Conservation (phyloP, 2,797 vertebrate genomes). For the Chromis chromis region DNA sequence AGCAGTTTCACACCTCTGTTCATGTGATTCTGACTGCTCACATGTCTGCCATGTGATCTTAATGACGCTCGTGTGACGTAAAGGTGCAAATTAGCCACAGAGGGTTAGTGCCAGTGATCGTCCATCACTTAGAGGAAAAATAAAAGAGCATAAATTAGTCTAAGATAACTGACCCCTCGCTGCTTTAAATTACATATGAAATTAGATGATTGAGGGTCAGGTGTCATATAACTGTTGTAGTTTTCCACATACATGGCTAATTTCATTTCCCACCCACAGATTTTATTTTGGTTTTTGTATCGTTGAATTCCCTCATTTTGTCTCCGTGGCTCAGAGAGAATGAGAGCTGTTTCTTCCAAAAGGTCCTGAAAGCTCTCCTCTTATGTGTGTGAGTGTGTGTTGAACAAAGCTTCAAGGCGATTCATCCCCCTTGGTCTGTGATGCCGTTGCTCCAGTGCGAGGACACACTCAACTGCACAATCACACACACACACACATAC, state of each 20-base stretch:
- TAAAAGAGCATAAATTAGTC: not conserved
- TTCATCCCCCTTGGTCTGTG: constrained; percentile 49
- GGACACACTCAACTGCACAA: constrained; percentile 20
- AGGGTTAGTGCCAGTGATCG: constrained; percentile 17
- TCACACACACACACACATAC: constrained; percentile 29
- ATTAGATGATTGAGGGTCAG: constrained; percentile 43
- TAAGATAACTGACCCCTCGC: constrained; percentile 23
- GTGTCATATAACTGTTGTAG: constrained; percentile 39
- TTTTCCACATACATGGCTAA: constrained; percentile 53
- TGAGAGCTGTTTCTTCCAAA: constrained; percentile 26
- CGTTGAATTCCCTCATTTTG: constrained; percentile 33
- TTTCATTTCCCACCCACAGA: constrained; percentile 37
- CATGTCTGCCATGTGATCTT: constrained; percentile 24
- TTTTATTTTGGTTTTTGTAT: constrained; percentile 36
- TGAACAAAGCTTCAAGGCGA: constrained; percentile 48
- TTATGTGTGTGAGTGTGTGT: constrained; percentile 17
- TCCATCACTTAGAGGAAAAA: constrained; percentile 1
- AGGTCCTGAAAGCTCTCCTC: constrained; percentile 24
- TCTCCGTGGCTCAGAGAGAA: constrained; percentile 14
- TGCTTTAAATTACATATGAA: constrained; percentile 50
- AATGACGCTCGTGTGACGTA: constrained; percentile 23
- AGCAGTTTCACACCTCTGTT: not conserved
- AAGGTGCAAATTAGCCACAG: constrained; percentile 29
- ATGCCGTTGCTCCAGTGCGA: constrained; percentile 40
- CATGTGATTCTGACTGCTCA: constrained; percentile 12